A percentile compares a stretch with the other conserved stretches of the same genome.
Evolutionary conservation across 2,797 vertebrate genomes (phyloP).

Genomic region (Leuciscus waleckii): DNA sequence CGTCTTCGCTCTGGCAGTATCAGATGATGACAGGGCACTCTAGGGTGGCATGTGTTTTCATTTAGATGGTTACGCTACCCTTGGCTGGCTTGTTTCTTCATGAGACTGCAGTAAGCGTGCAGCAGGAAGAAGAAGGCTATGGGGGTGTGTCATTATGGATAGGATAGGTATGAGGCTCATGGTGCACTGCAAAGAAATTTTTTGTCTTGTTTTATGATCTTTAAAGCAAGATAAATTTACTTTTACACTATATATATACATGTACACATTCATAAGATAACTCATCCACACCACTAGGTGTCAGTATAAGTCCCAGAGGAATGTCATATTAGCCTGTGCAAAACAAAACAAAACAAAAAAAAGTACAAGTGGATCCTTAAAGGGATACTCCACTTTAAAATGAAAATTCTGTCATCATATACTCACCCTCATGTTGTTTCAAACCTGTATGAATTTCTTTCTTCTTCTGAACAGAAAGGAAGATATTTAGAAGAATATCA

Average conservation of each 20-base stretch:
- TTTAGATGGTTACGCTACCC: conserved; percentile 22
- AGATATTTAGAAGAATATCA: too few species aligned
- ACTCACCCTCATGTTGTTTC: too few species aligned
- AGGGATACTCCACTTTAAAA: too few species aligned
- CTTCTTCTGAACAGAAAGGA: too few species aligned
- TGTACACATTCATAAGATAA: background rate
- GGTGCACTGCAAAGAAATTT: background rate
- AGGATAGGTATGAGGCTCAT: background rate
- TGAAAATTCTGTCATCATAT: too few species aligned
- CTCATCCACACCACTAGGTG: background rate
- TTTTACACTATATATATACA: background rate
- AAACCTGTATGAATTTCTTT: too few species aligned
- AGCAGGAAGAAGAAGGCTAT: conserved; percentile 10
- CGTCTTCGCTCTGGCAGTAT: conserved; percentile 44
- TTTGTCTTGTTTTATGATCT: background rate
- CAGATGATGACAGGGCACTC: conserved; percentile 46
- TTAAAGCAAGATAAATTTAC: background rate
- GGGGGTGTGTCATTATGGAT: conserved; percentile 20
- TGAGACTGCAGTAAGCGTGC: background rate
- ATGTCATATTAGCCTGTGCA: background rate
- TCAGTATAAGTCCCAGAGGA: background rate
- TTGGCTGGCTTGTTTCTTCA: conserved; percentile 21
- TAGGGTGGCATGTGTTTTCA: conserved; percentile 42
- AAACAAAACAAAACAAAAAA: background rate
- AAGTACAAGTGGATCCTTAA: background rate